Conservation (phyloP, 2,888 invertebrate species). For the Tenodera sinensis region DNA sequence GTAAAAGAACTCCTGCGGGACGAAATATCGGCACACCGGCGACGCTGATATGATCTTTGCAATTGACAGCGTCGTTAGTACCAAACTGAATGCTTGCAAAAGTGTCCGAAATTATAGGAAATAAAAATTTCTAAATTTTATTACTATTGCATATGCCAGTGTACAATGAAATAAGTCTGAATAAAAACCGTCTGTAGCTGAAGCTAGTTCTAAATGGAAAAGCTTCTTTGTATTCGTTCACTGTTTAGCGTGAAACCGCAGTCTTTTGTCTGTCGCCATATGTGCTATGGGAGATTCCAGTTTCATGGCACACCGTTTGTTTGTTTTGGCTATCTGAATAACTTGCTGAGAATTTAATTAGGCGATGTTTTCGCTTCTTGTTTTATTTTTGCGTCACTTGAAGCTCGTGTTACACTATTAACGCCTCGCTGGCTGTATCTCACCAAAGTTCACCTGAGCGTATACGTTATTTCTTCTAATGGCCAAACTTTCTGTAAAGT, state of each 20-base stretch:
- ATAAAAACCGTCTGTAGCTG: too few relatives aligned
- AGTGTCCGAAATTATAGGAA: too few relatives aligned
- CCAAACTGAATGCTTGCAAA: too few relatives aligned
- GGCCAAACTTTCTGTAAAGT: neutral
- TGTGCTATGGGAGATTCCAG: neutral
- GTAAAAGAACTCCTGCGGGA: too few relatives aligned
- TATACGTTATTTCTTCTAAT: neutral
- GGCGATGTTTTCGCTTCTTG: neutral
- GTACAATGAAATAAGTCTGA: too few relatives aligned
- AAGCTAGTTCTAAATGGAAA: too few relatives aligned
- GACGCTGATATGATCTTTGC: too few relatives aligned
- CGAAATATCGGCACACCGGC: too few relatives aligned
- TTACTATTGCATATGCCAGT: too few relatives aligned
- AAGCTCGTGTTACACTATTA: neutral
- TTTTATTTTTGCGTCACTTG: neutral
- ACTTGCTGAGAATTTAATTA: neutral
- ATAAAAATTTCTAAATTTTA: too few relatives aligned
- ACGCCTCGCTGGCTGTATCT: neutral
- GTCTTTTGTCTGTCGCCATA: neutral
- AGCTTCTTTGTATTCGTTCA: too few relatives aligned
- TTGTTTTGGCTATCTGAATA: neutral
- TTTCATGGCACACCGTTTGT: neutral
- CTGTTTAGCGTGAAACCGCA: neutral
- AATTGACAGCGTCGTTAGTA: too few relatives aligned
- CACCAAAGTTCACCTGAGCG: neutral